Conservation (phyloP, 2,113 vertebrate species). For the Gymnarchus niloticus region DNA sequence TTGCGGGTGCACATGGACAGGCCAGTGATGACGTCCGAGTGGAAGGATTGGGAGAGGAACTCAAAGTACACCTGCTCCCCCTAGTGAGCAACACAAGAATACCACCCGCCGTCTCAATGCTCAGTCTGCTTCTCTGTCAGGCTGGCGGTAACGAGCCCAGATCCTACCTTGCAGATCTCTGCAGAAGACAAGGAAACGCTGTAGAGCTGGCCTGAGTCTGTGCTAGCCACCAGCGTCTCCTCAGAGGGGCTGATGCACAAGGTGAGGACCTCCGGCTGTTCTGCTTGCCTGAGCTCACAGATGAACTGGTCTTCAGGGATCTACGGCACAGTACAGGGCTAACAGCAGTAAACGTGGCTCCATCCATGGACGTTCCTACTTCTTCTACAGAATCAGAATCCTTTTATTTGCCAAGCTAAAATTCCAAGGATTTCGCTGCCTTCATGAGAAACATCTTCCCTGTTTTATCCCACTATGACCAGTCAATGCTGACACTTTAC, state of each 20-base stretch:
- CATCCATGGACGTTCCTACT: not conserved
- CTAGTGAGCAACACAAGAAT: constrained; percentile 48
- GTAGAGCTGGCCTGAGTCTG: constrained; percentile 77
- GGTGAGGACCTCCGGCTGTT: constrained; percentile 67
- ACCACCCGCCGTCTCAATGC: not conserved
- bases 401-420: no score
- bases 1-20: constrained; percentile 80
- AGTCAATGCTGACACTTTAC: not conserved
- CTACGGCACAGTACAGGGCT: constrained; percentile 50
- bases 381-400: no score
- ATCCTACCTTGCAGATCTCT: constrained; percentile 53
- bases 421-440: no score
- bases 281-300: constrained; percentile 55
- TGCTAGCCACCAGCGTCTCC: constrained; percentile 72
- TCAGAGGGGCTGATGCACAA: constrained; percentile 88
- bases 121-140: not conserved
- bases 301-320: constrained; percentile 69
- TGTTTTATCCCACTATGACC: no score
- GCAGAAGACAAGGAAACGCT: constrained; percentile 66
- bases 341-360: no score
- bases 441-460: no score
- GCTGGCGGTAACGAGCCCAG: not conserved
- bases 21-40: constrained; percentile 77
- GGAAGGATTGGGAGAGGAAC: constrained; percentile 74
- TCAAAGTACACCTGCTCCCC: constrained; percentile 69